Evolutionary conservation across 30 jellyfish, hydroid and myxozoan genomes (phyloP).

Genomic region (Nemopilema nomurai): DNA sequence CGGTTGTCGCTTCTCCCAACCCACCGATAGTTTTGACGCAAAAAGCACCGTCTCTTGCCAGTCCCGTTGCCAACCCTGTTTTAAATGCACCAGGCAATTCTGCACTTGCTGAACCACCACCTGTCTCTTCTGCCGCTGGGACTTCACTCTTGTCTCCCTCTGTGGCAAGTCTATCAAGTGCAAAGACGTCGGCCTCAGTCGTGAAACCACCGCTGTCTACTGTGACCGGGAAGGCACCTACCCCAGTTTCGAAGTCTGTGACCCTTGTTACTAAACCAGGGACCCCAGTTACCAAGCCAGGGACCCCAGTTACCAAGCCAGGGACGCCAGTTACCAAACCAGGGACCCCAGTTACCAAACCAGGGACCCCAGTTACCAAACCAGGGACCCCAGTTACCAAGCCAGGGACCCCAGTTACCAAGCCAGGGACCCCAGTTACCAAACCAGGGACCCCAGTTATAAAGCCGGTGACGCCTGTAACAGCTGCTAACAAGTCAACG

Average conservation of each 20-base stretch:
- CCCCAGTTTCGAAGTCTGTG: constrained; percentile 25
- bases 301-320: constrained; percentile 52
- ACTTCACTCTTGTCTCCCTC: constrained; percentile 2
- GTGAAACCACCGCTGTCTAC: not conserved
- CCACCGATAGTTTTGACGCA: constrained; percentile 7
- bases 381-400: constrained; percentile 35
- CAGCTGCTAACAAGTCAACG: not conserved
- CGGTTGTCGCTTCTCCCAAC: constrained; percentile 6
- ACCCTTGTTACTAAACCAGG: constrained; percentile 27
- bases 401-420: constrained; percentile 46
- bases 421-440: constrained; percentile 24
- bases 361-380: constrained; percentile 57
- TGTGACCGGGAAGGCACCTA: constrained; percentile 18
- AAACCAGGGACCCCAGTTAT: constrained; percentile 36
- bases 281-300: constrained; percentile 21
- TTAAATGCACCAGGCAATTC: not conserved
- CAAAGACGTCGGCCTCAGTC: constrained; percentile 5
- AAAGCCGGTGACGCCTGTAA: constrained; percentile 5
- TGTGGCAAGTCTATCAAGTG: constrained; percentile 28
- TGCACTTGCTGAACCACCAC: constrained; percentile 3
- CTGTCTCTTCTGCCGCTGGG: constrained; percentile 6
- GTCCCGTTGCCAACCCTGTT: constrained; percentile 9
- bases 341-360: constrained; percentile 51
- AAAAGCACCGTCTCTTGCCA: not conserved
- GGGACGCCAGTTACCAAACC: constrained; percentile 44